A percentile compares a stretch with the other conserved stretches of the same genome.
Evolutionary conservation across 2,113 vertebrate species (phyloP).

Genomic region (Egretta garzetta): DNA sequence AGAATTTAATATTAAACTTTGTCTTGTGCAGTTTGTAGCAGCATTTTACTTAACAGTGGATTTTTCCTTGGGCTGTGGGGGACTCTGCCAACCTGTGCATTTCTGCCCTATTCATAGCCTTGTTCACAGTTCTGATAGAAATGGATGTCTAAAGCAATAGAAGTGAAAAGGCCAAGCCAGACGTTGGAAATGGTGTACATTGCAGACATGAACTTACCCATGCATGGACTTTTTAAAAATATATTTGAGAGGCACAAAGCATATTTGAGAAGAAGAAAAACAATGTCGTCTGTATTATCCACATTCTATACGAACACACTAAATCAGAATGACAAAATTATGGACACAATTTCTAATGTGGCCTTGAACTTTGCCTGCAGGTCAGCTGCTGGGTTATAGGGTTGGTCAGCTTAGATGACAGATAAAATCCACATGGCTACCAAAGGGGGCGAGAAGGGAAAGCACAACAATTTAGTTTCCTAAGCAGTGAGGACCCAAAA

Average conservation of each 20-base stretch:
- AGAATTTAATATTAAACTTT: neutral
- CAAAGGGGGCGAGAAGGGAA: neutral
- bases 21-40: neutral
- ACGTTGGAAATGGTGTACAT: rapidly evolving
- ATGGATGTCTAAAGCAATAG: neutral
- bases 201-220: neutral
- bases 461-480: neutral
- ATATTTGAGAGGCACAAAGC: neutral
- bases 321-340: neutral
- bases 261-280: neutral
- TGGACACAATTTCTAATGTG: neutral
- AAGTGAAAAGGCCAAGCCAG: neutral
- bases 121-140: neutral
- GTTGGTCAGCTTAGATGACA: neutral
- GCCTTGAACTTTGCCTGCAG: neutral
- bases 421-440: neutral
- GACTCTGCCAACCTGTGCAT: neutral
- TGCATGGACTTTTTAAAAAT: neutral
- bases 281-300: neutral
- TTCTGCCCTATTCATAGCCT: neutral
- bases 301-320: neutral
- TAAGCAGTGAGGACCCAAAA: neutral
- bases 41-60: neutral
- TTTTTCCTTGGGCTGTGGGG: neutral
- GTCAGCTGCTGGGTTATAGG: neutral